Conservation (phyloP, 2,797 vertebrate species). For the Astyanax mexicanus region DNA sequence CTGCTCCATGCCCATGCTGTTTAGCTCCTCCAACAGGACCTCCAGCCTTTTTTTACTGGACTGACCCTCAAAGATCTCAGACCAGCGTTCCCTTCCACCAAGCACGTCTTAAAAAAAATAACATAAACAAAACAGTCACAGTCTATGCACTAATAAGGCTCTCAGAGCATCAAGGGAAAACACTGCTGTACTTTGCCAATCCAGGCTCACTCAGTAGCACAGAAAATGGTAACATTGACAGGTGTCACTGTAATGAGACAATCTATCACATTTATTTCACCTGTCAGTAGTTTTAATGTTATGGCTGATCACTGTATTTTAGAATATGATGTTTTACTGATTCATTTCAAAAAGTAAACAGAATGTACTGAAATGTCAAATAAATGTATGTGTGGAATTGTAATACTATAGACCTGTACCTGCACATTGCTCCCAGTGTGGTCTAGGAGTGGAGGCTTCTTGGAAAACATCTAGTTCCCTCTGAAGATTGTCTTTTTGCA, state of each 20-base stretch:
- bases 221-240: no score
- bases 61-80: slow-evolving; percentile 68
- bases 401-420: slow-evolving; percentile 65
- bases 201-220: no score
- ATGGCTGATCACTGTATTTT: no score
- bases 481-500: slow-evolving; percentile 63
- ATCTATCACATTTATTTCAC: no score
- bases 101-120: slow-evolving; percentile 52
- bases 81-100: slow-evolving; percentile 67
- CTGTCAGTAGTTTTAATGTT: no score
- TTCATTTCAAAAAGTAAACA: not conserved
- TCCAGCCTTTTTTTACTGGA: slow-evolving; percentile 76
- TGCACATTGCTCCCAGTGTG: slow-evolving; percentile 74
- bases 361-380: not conserved
- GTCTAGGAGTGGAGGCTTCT: slow-evolving; percentile 67
- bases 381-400: not conserved
- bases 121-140: not conserved
- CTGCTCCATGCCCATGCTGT: slow-evolving; percentile 56
- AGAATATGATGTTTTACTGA: no score
- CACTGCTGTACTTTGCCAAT: no score
- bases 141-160: not conserved
- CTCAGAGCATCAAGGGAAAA: not conserved
- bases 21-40: slow-evolving; percentile 76
- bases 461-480: slow-evolving; percentile 65
- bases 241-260: no score